These are phyloP conservation scores for Pandemis cinnamomeana DNA, from an alignment of 2,888 invertebrate genomes.

Conservation along the genomic window DNA sequence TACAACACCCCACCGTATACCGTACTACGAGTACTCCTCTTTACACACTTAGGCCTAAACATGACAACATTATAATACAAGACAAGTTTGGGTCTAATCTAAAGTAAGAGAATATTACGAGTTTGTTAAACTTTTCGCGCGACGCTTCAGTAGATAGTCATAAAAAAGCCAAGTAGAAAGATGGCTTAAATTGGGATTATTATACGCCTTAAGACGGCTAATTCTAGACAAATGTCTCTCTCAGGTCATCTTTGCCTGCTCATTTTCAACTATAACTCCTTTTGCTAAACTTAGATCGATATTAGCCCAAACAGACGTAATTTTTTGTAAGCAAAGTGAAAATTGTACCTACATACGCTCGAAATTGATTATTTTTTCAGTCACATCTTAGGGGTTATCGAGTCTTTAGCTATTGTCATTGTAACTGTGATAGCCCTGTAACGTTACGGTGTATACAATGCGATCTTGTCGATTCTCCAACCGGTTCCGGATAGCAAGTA, in stretches of 20 bases:
- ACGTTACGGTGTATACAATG: background rate
- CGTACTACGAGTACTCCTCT: conserved; percentile 16
- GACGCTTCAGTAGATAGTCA: too few relatives aligned
- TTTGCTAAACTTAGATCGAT: background rate
- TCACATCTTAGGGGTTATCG: background rate
- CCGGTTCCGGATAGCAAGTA: background rate
- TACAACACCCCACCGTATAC: conserved; percentile 24
- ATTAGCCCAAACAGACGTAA: background rate
- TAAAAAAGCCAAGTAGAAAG: too few relatives aligned
- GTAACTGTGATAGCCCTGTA: background rate
- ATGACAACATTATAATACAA: background rate
- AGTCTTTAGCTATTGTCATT: background rate
- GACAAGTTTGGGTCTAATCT: background rate
- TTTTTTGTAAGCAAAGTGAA: background rate
- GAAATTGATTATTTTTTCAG: background rate
- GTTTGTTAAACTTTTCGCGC: too few relatives aligned
- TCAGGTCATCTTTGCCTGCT: background rate
- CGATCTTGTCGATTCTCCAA: background rate
- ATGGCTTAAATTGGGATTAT: too few relatives aligned
- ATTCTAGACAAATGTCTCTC: background rate
- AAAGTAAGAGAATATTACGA: background rate
- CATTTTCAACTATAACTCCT: too few relatives aligned
- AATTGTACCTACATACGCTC: background rate
- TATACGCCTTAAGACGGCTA: background rate
- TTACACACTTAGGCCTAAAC: conserved; percentile 4